Conservation (phyloP, 1,140 invertebrate genomes). For the Dufourea novaeangliae region DNA sequence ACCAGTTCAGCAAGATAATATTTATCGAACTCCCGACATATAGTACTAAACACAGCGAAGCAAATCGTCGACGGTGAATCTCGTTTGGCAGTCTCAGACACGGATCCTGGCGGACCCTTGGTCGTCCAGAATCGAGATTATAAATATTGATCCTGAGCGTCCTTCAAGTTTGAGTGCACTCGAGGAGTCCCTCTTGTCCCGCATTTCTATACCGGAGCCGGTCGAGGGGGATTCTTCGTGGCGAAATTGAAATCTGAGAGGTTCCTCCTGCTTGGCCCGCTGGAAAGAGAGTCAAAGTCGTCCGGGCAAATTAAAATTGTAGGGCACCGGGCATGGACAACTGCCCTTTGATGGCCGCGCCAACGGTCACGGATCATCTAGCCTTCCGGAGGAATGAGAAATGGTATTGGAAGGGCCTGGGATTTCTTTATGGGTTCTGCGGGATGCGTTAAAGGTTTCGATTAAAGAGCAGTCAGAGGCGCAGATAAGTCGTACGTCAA, state of each 20-base stretch:
- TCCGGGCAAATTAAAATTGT: slow-evolving; percentile 71
- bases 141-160: slow-evolving; percentile 81
- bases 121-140: slow-evolving; percentile 78
- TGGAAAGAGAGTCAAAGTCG: slow-evolving; percentile 64
- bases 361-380: slow-evolving; percentile 53
- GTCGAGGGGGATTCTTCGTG: slow-evolving; percentile 76
- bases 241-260: slow-evolving; percentile 79
- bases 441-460: not conserved
- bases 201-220: slow-evolving; percentile 75
- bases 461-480: too few relatives aligned
- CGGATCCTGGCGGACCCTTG: slow-evolving; percentile 69
- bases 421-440: not conserved
- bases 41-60: slow-evolving; percentile 30
- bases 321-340: slow-evolving; percentile 37
- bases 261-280: slow-evolving; percentile 60
- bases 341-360: slow-evolving; percentile 47
- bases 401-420: not conserved
- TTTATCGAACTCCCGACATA: not conserved
- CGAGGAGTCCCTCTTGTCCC: slow-evolving; percentile 74
- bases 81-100: slow-evolving; percentile 66
- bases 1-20: slow-evolving; percentile 23
- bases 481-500: not conserved
- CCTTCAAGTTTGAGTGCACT: slow-evolving; percentile 76
- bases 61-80: slow-evolving; percentile 57
- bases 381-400: slow-evolving; percentile 12